Percentiles rank a stretch among this genome's conserved stretches.
Evolutionary conservation across 2,113 vertebrate genomes (phyloP).

Genomic region (Aegithalos caudatus): DNA sequence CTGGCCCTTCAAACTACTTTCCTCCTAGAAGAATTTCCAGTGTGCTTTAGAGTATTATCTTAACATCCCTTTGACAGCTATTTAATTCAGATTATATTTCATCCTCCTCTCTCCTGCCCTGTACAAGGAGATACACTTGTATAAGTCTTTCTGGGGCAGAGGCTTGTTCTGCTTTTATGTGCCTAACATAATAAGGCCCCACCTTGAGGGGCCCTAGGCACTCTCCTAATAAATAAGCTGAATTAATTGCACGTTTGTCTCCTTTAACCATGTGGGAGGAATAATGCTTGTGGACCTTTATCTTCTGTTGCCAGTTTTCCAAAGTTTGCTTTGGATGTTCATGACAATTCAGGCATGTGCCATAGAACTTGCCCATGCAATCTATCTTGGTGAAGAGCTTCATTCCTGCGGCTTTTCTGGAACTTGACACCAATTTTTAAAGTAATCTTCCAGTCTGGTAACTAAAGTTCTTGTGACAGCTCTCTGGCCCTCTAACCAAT

Average conservation of each 20-base stretch:
- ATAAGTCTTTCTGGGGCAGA: not conserved
- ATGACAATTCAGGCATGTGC: not conserved
- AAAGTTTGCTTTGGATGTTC: not conserved
- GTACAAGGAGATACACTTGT: not conserved
- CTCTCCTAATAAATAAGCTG: not conserved
- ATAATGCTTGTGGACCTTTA: not conserved
- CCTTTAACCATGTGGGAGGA: not conserved
- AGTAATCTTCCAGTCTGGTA: not conserved
- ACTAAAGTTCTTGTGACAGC: not conserved
- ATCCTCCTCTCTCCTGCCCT: not conserved
- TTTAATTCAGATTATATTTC: not conserved
- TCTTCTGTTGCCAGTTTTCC: not conserved
- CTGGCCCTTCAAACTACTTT: not conserved
- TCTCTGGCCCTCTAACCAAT: not conserved
- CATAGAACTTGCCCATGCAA: not conserved
- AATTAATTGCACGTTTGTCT: not conserved
- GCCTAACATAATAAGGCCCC: not conserved
- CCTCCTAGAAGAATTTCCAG: not conserved
- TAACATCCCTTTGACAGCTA: not conserved
- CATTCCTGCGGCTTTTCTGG: not conserved
- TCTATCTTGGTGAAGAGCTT: not conserved
- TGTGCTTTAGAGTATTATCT: not conserved
- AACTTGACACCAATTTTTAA: not conserved
- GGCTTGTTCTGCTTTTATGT: not conserved
- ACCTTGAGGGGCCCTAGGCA: not conserved